A percentile compares a stretch with the other conserved stretches of the same genome.
phyloP scores from a whole-genome alignment of 2,888 invertebrate species.

The Melanotus villosus region DNA sequence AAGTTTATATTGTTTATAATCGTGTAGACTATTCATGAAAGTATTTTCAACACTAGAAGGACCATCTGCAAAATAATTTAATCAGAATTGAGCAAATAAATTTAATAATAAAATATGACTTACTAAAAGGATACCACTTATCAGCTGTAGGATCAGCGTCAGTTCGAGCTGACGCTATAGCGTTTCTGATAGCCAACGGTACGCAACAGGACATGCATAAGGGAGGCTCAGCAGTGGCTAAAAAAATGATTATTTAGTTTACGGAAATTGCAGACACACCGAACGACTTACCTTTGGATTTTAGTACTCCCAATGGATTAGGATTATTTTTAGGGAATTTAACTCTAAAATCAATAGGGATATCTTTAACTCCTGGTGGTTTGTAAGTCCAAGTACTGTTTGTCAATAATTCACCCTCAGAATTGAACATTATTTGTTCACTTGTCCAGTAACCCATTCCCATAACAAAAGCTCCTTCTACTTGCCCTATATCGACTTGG shows the following conservation, averaged over 20 bases:
- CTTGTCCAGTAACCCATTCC: constrained; percentile 80
- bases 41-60: constrained; percentile 58
- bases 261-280: background rate
- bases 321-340: constrained; percentile 77
- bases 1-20: constrained; percentile 56
- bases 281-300: constrained; percentile 79
- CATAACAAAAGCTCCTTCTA: constrained; percentile 80
- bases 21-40: constrained; percentile 55
- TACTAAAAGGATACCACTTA: constrained; percentile 57
- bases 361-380: constrained; percentile 83
- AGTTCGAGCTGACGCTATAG: constrained; percentile 55
- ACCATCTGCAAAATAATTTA: constrained; percentile 53
- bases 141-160: constrained; percentile 52
- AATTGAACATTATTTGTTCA: constrained; percentile 78
- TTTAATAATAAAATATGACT: constrained; percentile 32
- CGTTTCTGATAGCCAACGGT: constrained; percentile 60
- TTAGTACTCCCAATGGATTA: constrained; percentile 77
- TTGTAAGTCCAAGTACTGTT: constrained; percentile 88
- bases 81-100: constrained; percentile 39
- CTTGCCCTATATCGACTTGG: constrained; percentile 81
- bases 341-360: constrained; percentile 82
- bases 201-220: constrained; percentile 71
- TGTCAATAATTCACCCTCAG: constrained; percentile 78
- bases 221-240: constrained; percentile 78
- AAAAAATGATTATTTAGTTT: background rate